Conservation (phyloP, 2,113 vertebrate species). For the Anarhynchus alexandrinus region DNA sequence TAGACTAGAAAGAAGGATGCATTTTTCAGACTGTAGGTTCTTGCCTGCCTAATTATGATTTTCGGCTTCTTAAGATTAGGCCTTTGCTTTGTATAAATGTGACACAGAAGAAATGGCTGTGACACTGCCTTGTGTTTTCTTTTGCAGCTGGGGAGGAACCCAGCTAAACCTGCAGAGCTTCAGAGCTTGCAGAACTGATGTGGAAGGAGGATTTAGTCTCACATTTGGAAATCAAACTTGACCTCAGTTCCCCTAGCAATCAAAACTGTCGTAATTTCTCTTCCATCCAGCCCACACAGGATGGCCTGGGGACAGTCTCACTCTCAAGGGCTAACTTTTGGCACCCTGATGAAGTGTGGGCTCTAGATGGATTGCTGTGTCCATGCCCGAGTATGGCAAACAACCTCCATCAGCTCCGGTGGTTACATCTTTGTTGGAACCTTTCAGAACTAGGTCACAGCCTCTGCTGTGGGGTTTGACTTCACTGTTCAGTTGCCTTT, state of each 20-base stretch:
- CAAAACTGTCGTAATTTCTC: not conserved
- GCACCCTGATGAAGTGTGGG: not conserved
- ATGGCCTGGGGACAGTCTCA: not conserved
- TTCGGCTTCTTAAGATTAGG: not conserved
- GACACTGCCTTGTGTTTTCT: not conserved
- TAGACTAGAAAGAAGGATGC: not conserved
- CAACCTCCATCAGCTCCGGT: not conserved
- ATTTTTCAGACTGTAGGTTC: not conserved
- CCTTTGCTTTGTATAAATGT: not conserved
- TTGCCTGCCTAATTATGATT: constrained; percentile 2
- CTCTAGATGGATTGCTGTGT: not conserved
- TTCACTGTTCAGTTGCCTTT: not conserved
- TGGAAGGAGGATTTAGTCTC: not conserved
- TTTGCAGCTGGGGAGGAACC: not conserved
- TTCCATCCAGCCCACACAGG: not conserved
- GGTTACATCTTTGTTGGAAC: not conserved
- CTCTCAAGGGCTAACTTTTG: not conserved
- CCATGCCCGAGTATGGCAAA: not conserved
- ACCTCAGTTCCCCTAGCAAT: not conserved
- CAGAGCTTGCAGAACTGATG: not conserved
- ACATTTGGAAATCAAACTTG: not conserved
- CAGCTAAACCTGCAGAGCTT: not conserved
- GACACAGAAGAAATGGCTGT: not conserved
- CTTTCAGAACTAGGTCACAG: not conserved
- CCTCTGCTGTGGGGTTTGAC: not conserved